Evolutionary conservation across 1,140 invertebrate species (phyloP).

Genomic region (Anastrepha obliqua): DNA sequence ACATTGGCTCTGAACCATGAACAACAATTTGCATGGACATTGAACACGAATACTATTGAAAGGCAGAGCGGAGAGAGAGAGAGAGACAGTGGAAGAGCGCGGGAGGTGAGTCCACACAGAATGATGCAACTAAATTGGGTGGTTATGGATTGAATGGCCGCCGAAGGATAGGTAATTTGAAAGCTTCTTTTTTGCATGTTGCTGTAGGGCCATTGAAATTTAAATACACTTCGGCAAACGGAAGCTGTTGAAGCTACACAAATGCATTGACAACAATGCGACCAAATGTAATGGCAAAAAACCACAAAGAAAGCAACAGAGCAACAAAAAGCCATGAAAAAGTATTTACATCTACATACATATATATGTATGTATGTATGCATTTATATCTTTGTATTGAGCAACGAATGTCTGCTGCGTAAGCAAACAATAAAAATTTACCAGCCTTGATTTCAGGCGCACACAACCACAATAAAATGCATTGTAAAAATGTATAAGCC

Average conservation of each 20-base stretch:
- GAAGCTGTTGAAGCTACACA: slow-evolving; percentile 47
- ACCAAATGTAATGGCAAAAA: slow-evolving; percentile 17
- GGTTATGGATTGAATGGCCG: slow-evolving; percentile 25
- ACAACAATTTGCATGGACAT: slow-evolving; percentile 53
- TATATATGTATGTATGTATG: background rate
- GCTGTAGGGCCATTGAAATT: slow-evolving; percentile 35
- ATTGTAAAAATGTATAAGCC: slow-evolving; percentile 4
- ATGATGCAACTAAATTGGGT: slow-evolving; percentile 46
- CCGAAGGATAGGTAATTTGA: slow-evolving; percentile 48
- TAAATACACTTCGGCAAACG: slow-evolving; percentile 48
- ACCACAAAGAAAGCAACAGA: no score
- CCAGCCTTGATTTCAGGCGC: slow-evolving; percentile 19
- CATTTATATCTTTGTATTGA: background rate
- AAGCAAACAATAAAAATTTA: slow-evolving; percentile 1
- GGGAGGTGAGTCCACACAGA: background rate
- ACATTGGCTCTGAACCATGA: slow-evolving; percentile 48
- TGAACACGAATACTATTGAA: slow-evolving; percentile 43
- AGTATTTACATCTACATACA: background rate
- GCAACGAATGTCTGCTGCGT: background rate
- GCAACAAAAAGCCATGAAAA: background rate
- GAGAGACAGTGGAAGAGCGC: background rate
- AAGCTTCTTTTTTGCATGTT: slow-evolving; percentile 19
- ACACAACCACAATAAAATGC: background rate
- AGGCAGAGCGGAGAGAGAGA: background rate
- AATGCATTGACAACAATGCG: slow-evolving; percentile 46